Evolutionary conservation across 92 coral and sea anemone genomes (phyloP), one percentile per base, ranked within the genome.

Genomic region (Zoanthus sansibaricus): DNA sequence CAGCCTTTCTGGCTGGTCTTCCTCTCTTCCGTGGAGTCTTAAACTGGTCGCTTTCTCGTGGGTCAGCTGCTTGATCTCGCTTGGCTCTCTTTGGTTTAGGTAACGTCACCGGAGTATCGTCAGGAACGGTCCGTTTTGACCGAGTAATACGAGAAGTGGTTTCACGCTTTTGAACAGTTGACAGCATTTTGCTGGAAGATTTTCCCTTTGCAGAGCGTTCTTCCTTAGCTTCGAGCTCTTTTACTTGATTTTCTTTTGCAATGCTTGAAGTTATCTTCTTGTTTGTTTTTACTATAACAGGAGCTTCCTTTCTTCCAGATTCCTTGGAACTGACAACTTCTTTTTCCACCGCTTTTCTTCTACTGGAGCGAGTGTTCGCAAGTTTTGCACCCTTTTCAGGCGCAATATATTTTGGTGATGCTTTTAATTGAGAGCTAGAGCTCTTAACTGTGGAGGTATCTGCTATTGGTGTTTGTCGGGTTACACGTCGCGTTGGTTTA

Each of bases 61-160:
- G 71, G 58, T 58, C 48, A 17, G 45, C 82, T 11, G 56, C 48
- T 17, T 58, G 30, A 10, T 33, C 71, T 51, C 71, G 76, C 66
- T 75, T 66, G 67, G 93, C 83, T 75, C 94, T 91, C 87, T 97
- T 97, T 16, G 91, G 86, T 54, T 83, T 82, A 47, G 98, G 95
- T 21, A 80, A 92, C 13, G 91, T 21, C 1, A 85, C 91, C 12
- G 90, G 73, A 6, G 88, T 70, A 47, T 83, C 88, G 64, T 93
- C 91, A 47, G 93, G 86, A 9, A 91, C 89, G 46, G 87, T 54
- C 51, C 98, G 94, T 93, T 95, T 97, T 62, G 91, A 76, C 52
- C 95, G 92, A 51, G 91, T 89, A 21, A 90, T 33, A 73, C 91
- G 88, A 64, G 56, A 55, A 10, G 74, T 54, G n/a, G 83, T 79